These are phyloP conservation scores for Trematocara unimaculatum DNA, from an alignment of 2,113 vertebrate species.

Conservation along the genomic window DNA sequence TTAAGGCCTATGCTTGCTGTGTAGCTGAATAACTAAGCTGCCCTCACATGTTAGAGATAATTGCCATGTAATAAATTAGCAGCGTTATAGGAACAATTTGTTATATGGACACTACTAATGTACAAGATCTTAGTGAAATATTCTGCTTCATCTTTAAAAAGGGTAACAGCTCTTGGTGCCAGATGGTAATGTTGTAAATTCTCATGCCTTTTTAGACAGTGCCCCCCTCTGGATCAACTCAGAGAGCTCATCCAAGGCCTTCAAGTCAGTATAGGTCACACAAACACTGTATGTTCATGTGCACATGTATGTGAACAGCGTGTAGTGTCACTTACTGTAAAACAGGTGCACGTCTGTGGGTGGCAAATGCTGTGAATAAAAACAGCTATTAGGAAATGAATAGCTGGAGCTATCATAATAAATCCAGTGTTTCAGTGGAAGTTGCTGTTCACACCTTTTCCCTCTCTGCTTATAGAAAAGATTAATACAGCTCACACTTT, in stretches of 20 bases:
- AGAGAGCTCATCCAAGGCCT: background rate
- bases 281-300: background rate
- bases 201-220: slow-evolving; percentile 39
- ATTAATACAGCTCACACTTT: slow-evolving; percentile 31
- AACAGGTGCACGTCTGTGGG: slow-evolving; percentile 20
- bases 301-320: background rate
- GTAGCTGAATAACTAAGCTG: background rate
- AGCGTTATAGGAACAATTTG: background rate
- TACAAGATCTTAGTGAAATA: background rate
- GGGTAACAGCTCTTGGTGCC: background rate
- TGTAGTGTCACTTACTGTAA: background rate
- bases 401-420: background rate
- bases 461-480: slow-evolving; percentile 17
- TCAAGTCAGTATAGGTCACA: background rate
- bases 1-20: background rate
- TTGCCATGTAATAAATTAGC: background rate
- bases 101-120: background rate
- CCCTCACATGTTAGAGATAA: background rate
- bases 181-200: background rate
- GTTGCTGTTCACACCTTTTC: slow-evolving; percentile 46
- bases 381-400: slow-evolving; percentile 6
- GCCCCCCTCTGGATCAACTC: slow-evolving; percentile 49
- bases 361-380: background rate
- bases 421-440: slow-evolving; percentile 30
- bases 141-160: background rate